Conservation (phyloP, 2,888 invertebrate species). For the Isoperla grammatica region DNA sequence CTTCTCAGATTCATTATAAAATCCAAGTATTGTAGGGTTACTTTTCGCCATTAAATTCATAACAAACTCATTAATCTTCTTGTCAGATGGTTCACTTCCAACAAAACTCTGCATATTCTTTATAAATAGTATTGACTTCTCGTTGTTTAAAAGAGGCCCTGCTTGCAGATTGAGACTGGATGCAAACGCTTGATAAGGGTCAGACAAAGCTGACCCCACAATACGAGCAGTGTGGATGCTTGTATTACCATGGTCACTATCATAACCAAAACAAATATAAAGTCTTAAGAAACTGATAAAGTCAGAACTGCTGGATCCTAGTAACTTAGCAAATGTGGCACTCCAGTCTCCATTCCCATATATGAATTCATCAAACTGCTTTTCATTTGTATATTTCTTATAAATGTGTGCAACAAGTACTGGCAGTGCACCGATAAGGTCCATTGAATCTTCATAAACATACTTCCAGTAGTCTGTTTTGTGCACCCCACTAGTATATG, state of each 20-base stretch:
- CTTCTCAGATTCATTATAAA: too few relatives aligned
- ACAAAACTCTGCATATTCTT: conserved; percentile 82
- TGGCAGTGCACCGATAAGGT: conserved; percentile 89
- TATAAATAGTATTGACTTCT: conserved; percentile 86
- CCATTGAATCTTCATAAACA: conserved; percentile 89
- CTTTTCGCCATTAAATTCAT: too few relatives aligned
- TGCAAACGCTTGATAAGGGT: conserved; percentile 87
- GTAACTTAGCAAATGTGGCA: conserved; percentile 84
- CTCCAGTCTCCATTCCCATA: conserved; percentile 90
- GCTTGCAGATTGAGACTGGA: conserved; percentile 92
- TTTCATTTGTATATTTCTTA: conserved; percentile 68
- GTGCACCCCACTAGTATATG: conserved; percentile 83
- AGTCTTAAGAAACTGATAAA: conserved; percentile 90
- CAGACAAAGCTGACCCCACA: conserved; percentile 89
- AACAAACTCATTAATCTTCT: conserved; percentile 81
- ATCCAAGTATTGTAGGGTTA: too few relatives aligned
- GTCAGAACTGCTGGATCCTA: conserved; percentile 71
- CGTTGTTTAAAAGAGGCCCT: conserved; percentile 58
- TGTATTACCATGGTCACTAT: conserved; percentile 96
- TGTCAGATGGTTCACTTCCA: conserved; percentile 79
- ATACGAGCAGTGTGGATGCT: conserved; percentile 92
- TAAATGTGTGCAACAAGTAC: conserved; percentile 93
- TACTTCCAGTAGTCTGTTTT: conserved; percentile 91
- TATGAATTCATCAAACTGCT: conserved; percentile 82
- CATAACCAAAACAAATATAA: conserved; percentile 59